These are phyloP conservation scores for Chaetorhynchus papuensis DNA, from an alignment of 2,113 vertebrate genomes.

Conservation along the genomic window DNA sequence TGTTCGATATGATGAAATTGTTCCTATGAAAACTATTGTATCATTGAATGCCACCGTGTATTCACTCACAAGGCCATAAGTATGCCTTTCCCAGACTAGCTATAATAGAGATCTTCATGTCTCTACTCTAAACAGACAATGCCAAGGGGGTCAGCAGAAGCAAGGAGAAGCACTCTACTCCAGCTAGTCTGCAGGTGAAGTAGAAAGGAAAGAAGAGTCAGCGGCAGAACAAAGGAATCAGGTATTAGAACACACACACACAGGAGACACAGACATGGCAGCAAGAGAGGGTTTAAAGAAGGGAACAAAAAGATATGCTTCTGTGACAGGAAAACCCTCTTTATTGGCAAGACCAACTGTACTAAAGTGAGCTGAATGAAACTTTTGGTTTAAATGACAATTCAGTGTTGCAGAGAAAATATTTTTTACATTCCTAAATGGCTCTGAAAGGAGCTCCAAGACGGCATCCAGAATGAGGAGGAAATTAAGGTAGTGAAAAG, in stretches of 20 bases:
- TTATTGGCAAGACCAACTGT: not conserved
- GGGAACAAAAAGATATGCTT: not conserved
- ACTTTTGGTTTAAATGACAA: not conserved
- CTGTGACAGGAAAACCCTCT: not conserved
- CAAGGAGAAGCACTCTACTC: slow-evolving; percentile 55
- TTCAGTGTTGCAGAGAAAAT: not conserved
- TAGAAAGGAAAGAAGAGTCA: slow-evolving; percentile 32
- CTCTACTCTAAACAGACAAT: slow-evolving; percentile 41
- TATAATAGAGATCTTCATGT: slow-evolving; percentile 35
- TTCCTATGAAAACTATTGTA: slow-evolving; percentile 47
- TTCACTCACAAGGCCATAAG: slow-evolving; percentile 45
- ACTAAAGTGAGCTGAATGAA: slow-evolving; percentile 4
- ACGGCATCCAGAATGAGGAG: not conserved
- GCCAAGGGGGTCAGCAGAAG: slow-evolving; percentile 47
- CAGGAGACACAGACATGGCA: not conserved
- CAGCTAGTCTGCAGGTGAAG: slow-evolving; percentile 41
- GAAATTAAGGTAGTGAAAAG: not conserved
- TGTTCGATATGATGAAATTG: slow-evolving; percentile 47
- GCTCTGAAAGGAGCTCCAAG: not conserved
- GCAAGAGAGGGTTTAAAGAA: not conserved
- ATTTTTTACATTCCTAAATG: not conserved
- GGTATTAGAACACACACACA: not conserved
- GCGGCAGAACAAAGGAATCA: not conserved
- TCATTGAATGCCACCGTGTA: not conserved
- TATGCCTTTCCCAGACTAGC: slow-evolving; percentile 50